phyloP scores from a whole-genome alignment of 2,888 invertebrate genomes.

The Acleris literana region DNA sequence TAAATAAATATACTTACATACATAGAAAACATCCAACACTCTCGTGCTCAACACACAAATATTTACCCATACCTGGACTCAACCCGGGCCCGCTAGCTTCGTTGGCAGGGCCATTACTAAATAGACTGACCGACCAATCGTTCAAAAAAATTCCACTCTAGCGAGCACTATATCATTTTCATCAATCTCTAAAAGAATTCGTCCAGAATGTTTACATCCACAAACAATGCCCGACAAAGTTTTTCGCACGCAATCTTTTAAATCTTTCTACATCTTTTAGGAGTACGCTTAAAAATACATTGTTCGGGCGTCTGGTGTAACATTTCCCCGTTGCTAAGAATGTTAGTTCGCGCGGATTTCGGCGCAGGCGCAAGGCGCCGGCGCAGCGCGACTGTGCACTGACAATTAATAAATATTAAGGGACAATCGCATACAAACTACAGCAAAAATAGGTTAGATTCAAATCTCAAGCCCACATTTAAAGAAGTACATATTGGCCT shows the following conservation, averaged over 20 bases:
- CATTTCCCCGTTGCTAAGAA: slow-evolving; percentile 27
- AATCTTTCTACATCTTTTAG: slow-evolving; percentile 34
- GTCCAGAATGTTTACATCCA: slow-evolving; percentile 23
- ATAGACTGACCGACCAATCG: background rate
- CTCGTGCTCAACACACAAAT: no score
- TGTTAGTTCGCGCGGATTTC: slow-evolving; percentile 4
- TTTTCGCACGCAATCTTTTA: slow-evolving; percentile 30
- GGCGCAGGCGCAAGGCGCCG: background rate
- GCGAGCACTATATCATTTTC: slow-evolving; percentile 25
- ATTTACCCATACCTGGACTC: no score
- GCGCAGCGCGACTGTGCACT: background rate
- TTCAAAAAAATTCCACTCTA: slow-evolving; percentile 10
- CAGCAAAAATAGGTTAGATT: no score
- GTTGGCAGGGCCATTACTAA: no score
- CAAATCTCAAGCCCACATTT: no score
- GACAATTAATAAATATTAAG: background rate
- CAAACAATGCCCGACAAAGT: slow-evolving; percentile 28
- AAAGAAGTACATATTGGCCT: no score
- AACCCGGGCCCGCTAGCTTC: no score
- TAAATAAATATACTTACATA: no score
- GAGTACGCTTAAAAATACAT: slow-evolving; percentile 36
- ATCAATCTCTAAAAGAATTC: slow-evolving; percentile 28
- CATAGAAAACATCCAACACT: no score
- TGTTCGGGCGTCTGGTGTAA: slow-evolving; percentile 26
- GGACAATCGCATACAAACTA: no score